These are phyloP conservation scores for Squalus acanthias DNA, from an alignment of 2,797 vertebrate species.

Conservation along the genomic window DNA sequence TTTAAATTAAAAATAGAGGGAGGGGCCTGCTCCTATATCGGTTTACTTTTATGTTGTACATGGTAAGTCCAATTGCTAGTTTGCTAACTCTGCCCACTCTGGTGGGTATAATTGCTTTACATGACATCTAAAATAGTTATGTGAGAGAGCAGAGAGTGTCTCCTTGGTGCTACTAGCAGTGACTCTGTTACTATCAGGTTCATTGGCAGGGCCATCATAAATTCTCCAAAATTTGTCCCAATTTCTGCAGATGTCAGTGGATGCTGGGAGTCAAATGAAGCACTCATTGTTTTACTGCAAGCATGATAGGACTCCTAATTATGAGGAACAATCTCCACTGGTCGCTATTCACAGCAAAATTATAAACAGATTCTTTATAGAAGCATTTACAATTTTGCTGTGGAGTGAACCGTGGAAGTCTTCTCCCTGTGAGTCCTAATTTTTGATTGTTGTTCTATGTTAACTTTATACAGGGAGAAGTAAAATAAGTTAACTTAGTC, in stretches of 20 bases:
- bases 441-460: neutral
- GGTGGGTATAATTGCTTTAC: neutral
- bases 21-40: neutral
- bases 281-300: no score
- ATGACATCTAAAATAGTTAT: neutral
- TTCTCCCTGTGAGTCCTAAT: no score
- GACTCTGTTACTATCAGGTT: no score
- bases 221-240: neutral
- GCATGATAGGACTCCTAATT: no score
- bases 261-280: no score
- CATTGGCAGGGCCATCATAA: neutral
- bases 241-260: neutral
- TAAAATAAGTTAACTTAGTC: neutral
- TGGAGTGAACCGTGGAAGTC: no score
- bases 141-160: neutral
- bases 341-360: no score
- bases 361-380: no score
- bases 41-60: neutral
- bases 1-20: neutral
- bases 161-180: no score
- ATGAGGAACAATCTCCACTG: no score
- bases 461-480: neutral
- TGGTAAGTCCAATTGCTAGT: no score
- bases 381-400: no score
- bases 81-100: neutral